Evolutionary conservation across 2,888 invertebrate genomes (phyloP), one percentile per base, ranked within the genome.

Genomic region (Parelbella ahira): DNA sequence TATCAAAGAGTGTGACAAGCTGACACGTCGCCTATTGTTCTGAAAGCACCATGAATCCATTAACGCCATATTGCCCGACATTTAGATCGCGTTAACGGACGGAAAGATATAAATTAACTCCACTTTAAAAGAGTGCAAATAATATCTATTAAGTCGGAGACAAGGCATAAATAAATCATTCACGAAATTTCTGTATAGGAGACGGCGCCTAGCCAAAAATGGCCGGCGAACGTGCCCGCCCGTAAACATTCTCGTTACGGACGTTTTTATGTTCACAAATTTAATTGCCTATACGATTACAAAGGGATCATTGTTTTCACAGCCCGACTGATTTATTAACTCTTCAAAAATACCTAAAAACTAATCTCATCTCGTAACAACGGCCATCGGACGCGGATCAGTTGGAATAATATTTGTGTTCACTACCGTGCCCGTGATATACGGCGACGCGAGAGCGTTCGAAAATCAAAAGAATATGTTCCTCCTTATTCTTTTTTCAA

Each of bases 221-320:
- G 64, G 60, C 29, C 27, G 18, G 20, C 37, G 20, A 25, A 10
- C 32, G 11, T 55, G 58, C 58, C 47, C 41, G 48, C 46, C 53
- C 55, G 55, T 48, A 24, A 34, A 24, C n/a, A 24, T 19, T 1
- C 11, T 25, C 18, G 9, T 10, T 42, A 44, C 29, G 60, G 70
- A 72, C 73, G 64, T 77, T 83, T 84, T 65, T 74, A 81, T 68
- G 68, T 65, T 59, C 64, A 61, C n/a, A 69, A 68, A 70, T 81
- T 84, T 87, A 78, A 87, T 76, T 72, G 73, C 78, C 73, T 78
- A 80, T 83, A 74, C 68, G 66, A 77, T 87, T 84, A 87, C 87
- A 87, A 87, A 86, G 84, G 76, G 68, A 67, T 73, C 72, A 72
- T 76, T 87, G 87, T 87, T 82, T 83, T 80, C 73, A 65, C 76